Conservation (phyloP, 2,888 invertebrate species). For the Digitonthophagus gazella region DNA sequence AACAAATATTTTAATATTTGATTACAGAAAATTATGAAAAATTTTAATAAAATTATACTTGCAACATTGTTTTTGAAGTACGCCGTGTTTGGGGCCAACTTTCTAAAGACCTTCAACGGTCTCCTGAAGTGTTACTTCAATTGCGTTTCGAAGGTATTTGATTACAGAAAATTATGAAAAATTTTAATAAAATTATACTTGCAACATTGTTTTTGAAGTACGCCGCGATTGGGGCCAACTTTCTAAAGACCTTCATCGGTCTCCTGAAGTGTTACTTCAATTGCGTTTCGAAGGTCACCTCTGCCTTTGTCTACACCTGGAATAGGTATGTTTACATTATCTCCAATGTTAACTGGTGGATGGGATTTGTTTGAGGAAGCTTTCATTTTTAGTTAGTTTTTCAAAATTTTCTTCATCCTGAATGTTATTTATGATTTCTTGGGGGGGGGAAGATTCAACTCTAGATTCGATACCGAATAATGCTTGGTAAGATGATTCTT, state of each 20-base stretch:
- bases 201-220: not conserved
- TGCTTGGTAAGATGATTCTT: conserved; percentile 26
- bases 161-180: no score
- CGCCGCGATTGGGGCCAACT: no score
- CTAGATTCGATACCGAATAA: conserved; percentile 27
- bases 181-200: not conserved
- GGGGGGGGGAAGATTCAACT: conserved; percentile 17
- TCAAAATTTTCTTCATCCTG: not conserved
- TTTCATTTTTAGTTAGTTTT: conserved; percentile 1
- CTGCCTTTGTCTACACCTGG: not conserved
- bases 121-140: no score
- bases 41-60: not conserved
- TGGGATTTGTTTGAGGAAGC: not conserved
- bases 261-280: no score
- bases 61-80: not conserved
- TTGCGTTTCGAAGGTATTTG: no score
- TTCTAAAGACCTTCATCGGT: no score
- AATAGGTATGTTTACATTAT: not conserved
- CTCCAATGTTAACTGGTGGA: not conserved
- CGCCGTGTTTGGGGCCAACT: no score
- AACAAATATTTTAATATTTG: no score
- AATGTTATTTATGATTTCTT: not conserved
- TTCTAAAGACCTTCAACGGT: no score
- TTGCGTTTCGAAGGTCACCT: not conserved
- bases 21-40: not conserved